Evolutionary conservation across 2,888 invertebrate genomes (phyloP).

Genomic region (Drosophila quinaria): DNA sequence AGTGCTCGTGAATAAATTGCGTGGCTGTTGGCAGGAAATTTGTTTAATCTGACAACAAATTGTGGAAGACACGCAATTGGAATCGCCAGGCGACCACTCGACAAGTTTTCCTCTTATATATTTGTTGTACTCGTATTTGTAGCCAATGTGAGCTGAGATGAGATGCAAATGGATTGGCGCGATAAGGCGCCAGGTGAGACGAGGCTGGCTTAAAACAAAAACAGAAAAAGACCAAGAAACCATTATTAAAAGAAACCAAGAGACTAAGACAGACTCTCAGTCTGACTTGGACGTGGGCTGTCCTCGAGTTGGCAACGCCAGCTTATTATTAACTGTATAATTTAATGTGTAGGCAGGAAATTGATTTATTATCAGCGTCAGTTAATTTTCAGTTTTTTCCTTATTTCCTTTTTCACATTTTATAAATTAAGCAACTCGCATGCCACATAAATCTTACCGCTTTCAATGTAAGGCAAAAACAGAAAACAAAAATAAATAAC

Average conservation of each 20-base stretch:
- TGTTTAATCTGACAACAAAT: conserved; percentile 81
- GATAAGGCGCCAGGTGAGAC: conserved; percentile 65
- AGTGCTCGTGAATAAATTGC: conserved; percentile 66
- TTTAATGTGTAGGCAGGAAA: conserved; percentile 81
- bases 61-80: conserved; percentile 78
- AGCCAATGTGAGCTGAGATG: conserved; percentile 57
- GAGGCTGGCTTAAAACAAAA: conserved; percentile 19
- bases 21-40: conserved; percentile 81
- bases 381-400: conserved; percentile 57
- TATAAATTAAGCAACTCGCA: conserved; percentile 67
- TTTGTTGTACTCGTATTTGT: neutral
- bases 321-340: conserved; percentile 79
- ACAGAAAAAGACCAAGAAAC: conserved; percentile 12
- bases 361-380: conserved; percentile 80
- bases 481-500: conserved; percentile 61
- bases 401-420: conserved; percentile 42
- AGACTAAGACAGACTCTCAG: conserved; percentile 19
- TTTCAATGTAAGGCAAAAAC: conserved; percentile 7
- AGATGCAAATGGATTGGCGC: conserved; percentile 80
- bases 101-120: conserved; percentile 44
- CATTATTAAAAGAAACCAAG: conserved; percentile 7
- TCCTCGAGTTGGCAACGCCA: conserved; percentile 65
- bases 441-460: conserved; percentile 63
- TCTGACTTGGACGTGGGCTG: conserved; percentile 64
- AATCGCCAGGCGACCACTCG: conserved; percentile 42